These are phyloP conservation scores for Danio albolineatus DNA, from an alignment of 2,797 vertebrate species.

Conservation along the genomic window DNA sequence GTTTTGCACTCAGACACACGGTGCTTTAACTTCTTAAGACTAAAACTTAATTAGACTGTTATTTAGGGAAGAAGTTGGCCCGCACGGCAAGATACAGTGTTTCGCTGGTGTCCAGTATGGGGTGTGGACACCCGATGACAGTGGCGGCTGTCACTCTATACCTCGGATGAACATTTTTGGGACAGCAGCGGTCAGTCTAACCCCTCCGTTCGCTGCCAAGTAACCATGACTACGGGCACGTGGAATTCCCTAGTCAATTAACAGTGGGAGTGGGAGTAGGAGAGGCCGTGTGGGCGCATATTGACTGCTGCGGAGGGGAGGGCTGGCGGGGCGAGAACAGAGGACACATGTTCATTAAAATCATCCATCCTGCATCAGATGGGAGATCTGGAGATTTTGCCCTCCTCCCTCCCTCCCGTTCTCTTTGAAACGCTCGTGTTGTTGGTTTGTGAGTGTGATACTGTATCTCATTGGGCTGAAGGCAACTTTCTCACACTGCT, in stretches of 20 bases:
- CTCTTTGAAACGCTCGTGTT: conserved; percentile 35
- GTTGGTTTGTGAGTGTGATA: conserved; percentile 27
- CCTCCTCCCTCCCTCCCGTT: background rate
- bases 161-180: conserved; percentile 41
- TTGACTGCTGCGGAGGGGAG: conserved; percentile 61
- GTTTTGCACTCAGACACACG: conserved; percentile 17
- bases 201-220: conserved; percentile 47
- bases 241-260: conserved; percentile 70
- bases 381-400: conserved; percentile 2
- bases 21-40: conserved; percentile 53
- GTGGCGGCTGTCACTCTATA: conserved; percentile 24
- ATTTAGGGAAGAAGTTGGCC: conserved; percentile 4
- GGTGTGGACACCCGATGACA: conserved; percentile 42
- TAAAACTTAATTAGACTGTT: conserved; percentile 55
- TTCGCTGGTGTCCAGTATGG: conserved; percentile 27
- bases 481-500: conserved; percentile 43
- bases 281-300: conserved; percentile 51
- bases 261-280: conserved; percentile 54
- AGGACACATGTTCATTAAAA: conserved; percentile 78
- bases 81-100: conserved; percentile 36
- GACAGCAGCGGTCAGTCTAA: conserved; percentile 49
- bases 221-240: conserved; percentile 46
- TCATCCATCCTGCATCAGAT: conserved; percentile 59
- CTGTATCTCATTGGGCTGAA: conserved; percentile 28
- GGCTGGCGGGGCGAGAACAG: conserved; percentile 69